Base-by-base conservation (phyloP, 2,888 invertebrate genomes). In the Caenorhabditis sp. region DNA sequence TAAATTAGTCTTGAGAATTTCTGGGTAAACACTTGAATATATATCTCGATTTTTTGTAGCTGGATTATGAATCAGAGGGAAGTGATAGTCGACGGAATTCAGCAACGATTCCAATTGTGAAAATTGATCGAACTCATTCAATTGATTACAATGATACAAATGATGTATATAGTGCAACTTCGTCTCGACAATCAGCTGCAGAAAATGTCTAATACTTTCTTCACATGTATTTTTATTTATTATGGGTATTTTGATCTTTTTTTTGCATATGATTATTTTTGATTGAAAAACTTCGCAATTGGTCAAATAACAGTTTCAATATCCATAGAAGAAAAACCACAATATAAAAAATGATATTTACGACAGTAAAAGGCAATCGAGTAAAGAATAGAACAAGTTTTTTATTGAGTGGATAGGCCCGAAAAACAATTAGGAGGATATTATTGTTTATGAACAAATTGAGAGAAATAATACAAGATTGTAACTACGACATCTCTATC, bases 61-160 rank as follows among this genome's bases (percentile, higher is more conserved):
- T 25, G n/a, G 71, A 71, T 25, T 49, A 5, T 14, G 71, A 71
- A 17, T 71, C 71, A 1, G 26, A 50, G 1, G 63, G 38, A 23
- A 56, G 58, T 10, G 67, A 67, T 26, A 71, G 67, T 36, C 52
- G 66, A 17, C 61, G 66, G 5, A 63, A 67, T 54, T 71, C 71
- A 20, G 50, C 59, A 12, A 59, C 54, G 12, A 67, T 71, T 21
- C 71, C 71, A 2, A 71, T 67, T 49, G 71, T 71, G 26, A 67
- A 67, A 58, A 36, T 58, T 36, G 57, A 58, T n/a, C 57, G 57
- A 4, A 36, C 57, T 36, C 36, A 58, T 27, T 31, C 27, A 1
- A 14, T 23, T n/a, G 50, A 53, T 53, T 53, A 20, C n/a, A 59
- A 38, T 14, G 38, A 59, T 52, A 4, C 23, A 20, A n/a, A 52